These are phyloP conservation scores for Alviniconcha strummeri DNA, from an alignment of 2,888 invertebrate species.

Conservation along the genomic window DNA sequence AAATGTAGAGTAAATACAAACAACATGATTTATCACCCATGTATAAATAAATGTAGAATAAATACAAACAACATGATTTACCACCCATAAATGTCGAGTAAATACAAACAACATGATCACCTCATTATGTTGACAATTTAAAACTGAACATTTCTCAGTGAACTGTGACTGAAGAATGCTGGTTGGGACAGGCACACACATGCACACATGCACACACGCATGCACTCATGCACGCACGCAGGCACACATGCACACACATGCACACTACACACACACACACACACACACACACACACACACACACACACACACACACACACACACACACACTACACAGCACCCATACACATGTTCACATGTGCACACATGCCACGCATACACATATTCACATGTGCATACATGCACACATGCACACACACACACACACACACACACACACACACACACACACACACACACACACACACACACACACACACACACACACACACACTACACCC, in stretches of 20 bases:
- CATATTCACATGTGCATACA: not conserved
- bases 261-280: slow-evolving; percentile 8
- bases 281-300: slow-evolving; percentile 13
- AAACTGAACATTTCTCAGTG: no score
- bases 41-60: no score
- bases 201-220: not conserved
- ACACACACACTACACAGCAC: not conserved
- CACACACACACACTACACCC: not conserved
- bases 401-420: not conserved
- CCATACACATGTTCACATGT: no score
- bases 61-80: no score
- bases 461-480: not conserved
- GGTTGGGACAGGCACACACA: not conserved
- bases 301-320: slow-evolving; percentile 12
- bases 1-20: no score
- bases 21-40: no score
- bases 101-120: not conserved
- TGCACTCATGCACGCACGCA: not conserved
- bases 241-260: not conserved
- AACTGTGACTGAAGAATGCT: no score
- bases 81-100: no score
- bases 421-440: not conserved
- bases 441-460: not conserved
- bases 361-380: not conserved
- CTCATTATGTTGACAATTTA: not conserved